Evolutionary conservation across 2,888 invertebrate genomes (phyloP).

Genomic region (Camponotus fellah): DNA sequence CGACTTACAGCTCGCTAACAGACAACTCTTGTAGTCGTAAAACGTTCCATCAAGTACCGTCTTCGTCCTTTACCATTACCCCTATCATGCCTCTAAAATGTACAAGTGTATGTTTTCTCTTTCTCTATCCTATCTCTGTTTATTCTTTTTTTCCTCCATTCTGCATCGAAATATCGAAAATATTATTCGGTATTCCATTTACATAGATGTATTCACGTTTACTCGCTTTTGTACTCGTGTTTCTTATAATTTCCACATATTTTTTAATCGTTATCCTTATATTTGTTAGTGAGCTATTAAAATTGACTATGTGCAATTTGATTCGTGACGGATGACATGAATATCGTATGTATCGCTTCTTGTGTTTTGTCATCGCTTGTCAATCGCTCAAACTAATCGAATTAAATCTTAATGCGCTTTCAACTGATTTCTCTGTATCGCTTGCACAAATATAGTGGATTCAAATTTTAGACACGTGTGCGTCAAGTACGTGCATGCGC

Average conservation of each 20-base stretch:
- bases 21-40: slow-evolving; percentile 78
- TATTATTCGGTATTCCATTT: slow-evolving; percentile 30
- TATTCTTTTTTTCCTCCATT: slow-evolving; percentile 14
- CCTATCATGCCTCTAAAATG: slow-evolving; percentile 16
- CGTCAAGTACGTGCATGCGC: neutral
- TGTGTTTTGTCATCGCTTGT: slow-evolving; percentile 39
- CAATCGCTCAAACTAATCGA: slow-evolving; percentile 8
- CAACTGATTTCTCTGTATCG: slow-evolving; percentile 19
- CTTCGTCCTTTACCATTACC: slow-evolving; percentile 51
- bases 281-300: slow-evolving; percentile 49
- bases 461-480: neutral
- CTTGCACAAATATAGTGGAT: slow-evolving; percentile 22
- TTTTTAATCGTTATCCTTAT: slow-evolving; percentile 42
- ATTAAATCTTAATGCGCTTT: neutral
- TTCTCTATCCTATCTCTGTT: slow-evolving; percentile 6
- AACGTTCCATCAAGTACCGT: slow-evolving; percentile 77
- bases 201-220: slow-evolving; percentile 5
- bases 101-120: neutral
- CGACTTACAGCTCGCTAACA: slow-evolving; percentile 81
- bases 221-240: slow-evolving; percentile 7
- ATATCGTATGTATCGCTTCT: slow-evolving; percentile 67
- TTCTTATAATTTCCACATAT: slow-evolving; percentile 49
- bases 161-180: slow-evolving; percentile 24
- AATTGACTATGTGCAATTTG: slow-evolving; percentile 59
- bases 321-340: slow-evolving; percentile 42